Base-by-base conservation (phyloP, 1,140 invertebrate genomes). In the Zeugodacus cucurbitae region DNA sequence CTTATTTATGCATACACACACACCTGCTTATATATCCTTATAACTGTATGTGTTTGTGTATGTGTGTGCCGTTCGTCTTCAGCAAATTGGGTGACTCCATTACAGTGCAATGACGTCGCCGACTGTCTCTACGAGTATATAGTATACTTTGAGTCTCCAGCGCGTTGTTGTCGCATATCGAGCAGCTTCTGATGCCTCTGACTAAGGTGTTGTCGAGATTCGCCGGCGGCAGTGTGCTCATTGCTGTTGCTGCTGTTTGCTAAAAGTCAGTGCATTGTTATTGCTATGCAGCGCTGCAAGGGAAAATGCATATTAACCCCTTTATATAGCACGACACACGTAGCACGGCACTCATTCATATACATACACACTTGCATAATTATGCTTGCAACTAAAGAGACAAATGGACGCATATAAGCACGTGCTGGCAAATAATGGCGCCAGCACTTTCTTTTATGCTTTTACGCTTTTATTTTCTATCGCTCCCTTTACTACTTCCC, bases 51-150 rank as follows among this genome's bases (percentile, higher is more conserved):
- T 48, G 4, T 14, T 0, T 82, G 5, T 29, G 41, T 22, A 22
- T 41, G 20, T 34, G 22, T 67, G 26, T 67, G 2, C 41, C 22
- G 32, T 29, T 74, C 67, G 14, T 7, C 67, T 82, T 41, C 26
- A 48, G 22, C 29, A 48, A 82, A 54, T 82, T 82, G 74, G 74
- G 74, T 82, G 74, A 82, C 74, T 82, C 74, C 74, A 48, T 48
- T 82, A 54, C 74, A 82, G 74, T 82, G 74, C 74, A 82, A 29
- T 82, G 74, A 54, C 74, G 22, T 82, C 11, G 74, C 20, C 7
- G n/a, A n/a, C 44, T 82, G 74, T 48, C 37, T 7, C 67, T 70
- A 22, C 34, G n/a, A n/a, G n/a, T 20, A 32, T 11, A 32, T 6
- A 37, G 11, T 32, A 37, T 34, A 29, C 11, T 17, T 0, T 17